Evolutionary conservation across 2,797 vertebrate species (phyloP).

Genomic region (Urosaurus nigricauda): DNA sequence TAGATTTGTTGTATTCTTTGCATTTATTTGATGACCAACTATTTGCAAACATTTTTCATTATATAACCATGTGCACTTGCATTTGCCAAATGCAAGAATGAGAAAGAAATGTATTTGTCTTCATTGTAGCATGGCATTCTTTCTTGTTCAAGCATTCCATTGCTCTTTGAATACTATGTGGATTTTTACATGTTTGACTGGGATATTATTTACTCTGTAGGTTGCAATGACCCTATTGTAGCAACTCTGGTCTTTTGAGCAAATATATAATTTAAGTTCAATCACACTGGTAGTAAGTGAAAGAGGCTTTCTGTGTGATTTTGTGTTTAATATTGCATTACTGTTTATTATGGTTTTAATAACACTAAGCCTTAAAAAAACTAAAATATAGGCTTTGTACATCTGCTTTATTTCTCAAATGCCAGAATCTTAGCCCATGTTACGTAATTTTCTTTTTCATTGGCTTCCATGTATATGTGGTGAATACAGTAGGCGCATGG

Average conservation of each 20-base stretch:
- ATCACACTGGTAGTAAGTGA: neutral
- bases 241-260: neutral
- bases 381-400: slow-evolving; percentile 8
- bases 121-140: neutral
- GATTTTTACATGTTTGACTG: slow-evolving; percentile 32
- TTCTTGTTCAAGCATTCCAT: slow-evolving; percentile 17
- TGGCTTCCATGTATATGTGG: neutral
- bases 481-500: too few species aligned
- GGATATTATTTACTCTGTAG: neutral
- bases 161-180: slow-evolving; percentile 5
- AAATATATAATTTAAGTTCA: neutral
- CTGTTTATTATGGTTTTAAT: neutral
- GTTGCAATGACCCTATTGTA: slow-evolving; percentile 15
- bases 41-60: slow-evolving; percentile 9
- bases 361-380: neutral
- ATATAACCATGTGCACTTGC: neutral
- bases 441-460: slow-evolving; percentile 13
- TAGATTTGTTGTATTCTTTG: neutral
- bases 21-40: neutral
- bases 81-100: neutral
- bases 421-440: neutral
- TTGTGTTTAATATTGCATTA: slow-evolving; percentile 5
- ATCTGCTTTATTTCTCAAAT: slow-evolving; percentile 14
- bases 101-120: neutral
- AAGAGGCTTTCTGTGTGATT: neutral